These are phyloP conservation scores for Spodoptera exigua DNA, from an alignment of 2,888 invertebrate species.

Conservation along the genomic window DNA sequence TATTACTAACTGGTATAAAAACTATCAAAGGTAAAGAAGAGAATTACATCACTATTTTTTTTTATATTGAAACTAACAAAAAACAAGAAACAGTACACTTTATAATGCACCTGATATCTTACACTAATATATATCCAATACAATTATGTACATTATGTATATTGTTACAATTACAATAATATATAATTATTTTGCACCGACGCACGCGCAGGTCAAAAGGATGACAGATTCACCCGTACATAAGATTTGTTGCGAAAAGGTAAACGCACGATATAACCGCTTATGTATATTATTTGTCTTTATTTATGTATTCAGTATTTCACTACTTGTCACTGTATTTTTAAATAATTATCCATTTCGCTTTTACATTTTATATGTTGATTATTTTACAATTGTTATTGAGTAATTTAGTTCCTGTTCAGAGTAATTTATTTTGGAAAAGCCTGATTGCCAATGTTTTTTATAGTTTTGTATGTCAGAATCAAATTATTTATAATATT, in stretches of 20 bases:
- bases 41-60: too few relatives aligned
- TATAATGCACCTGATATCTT: constrained; percentile 3
- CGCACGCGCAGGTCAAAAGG: constrained; percentile 76
- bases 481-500: too few relatives aligned
- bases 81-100: too few relatives aligned
- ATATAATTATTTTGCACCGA: constrained; percentile 65
- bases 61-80: too few relatives aligned
- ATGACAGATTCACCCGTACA: constrained; percentile 81
- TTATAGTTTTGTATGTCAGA: too few relatives aligned
- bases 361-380: too few relatives aligned
- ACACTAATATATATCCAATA: not conserved
- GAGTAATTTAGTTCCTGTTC: not conserved
- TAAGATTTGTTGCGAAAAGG: constrained; percentile 90
- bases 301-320: constrained; percentile 24
- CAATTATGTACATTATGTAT: constrained; percentile 7
- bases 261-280: constrained; percentile 71
- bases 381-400: too few relatives aligned
- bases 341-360: not conserved
- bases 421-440: too few relatives aligned
- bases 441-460: too few relatives aligned
- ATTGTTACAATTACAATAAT: constrained; percentile 23
- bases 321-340: too few relatives aligned
- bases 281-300: constrained; percentile 18
- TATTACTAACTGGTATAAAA: too few relatives aligned
- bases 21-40: too few relatives aligned